phyloP scores from a whole-genome alignment of 2,888 invertebrate genomes.

The Tillus elongatus region DNA sequence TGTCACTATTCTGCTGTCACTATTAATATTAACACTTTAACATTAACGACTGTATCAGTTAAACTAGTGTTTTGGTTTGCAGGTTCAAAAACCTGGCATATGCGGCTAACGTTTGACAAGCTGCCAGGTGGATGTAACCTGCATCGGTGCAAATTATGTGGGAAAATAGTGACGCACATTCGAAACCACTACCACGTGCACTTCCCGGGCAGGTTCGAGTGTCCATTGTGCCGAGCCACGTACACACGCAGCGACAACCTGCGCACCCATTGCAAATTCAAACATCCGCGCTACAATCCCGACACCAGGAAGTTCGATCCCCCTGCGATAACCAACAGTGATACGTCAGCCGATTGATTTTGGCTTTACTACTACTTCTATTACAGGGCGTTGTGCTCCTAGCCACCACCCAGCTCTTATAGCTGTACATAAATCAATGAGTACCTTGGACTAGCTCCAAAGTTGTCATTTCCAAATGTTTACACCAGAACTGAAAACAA shows the following conservation, averaged over 20 bases:
- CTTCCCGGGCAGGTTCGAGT: constrained; percentile 87
- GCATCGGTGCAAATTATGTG: constrained; percentile 89
- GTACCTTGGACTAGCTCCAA: too few relatives aligned
- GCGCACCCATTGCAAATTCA: constrained; percentile 87
- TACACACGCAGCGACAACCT: constrained; percentile 89
- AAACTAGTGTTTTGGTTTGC: constrained; percentile 52
- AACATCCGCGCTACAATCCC: constrained; percentile 79
- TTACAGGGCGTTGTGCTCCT: constrained; percentile 37
- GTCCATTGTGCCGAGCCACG: constrained; percentile 82
- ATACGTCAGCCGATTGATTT: constrained; percentile 45
- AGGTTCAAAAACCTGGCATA: constrained; percentile 93
- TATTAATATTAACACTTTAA: constrained; percentile 28
- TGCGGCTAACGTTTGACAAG: constrained; percentile 90
- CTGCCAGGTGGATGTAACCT: constrained; percentile 87
- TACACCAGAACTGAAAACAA: too few relatives aligned
- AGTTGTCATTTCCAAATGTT: too few relatives aligned
- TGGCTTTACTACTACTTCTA: constrained; percentile 40
- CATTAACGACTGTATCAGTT: constrained; percentile 12
- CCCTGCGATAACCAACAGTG: constrained; percentile 49
- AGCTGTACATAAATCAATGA: too few relatives aligned
- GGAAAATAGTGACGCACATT: constrained; percentile 91
- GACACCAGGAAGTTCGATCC: constrained; percentile 79
- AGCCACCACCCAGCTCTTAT: constrained; percentile 25
- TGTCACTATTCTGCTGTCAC: constrained; percentile 41
- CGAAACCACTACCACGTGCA: constrained; percentile 91